Conservation (phyloP, 2,888 invertebrate genomes). For the Tetrapedia diversipes region DNA sequence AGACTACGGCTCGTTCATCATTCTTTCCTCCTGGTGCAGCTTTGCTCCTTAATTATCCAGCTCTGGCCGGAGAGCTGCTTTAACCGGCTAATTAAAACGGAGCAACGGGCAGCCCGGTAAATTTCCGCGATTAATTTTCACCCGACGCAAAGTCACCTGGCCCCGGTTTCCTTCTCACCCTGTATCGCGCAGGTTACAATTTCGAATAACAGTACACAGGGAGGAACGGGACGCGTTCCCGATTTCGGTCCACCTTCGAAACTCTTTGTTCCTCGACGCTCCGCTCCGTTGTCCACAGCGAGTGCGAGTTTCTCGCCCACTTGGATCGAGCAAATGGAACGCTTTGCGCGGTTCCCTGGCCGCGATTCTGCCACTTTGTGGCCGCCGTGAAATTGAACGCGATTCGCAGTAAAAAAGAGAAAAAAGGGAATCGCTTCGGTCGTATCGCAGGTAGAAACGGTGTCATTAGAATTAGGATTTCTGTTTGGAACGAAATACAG, state of each 20-base stretch:
- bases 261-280: constrained; percentile 7
- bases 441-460: no score
- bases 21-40: background rate
- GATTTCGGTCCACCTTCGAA: background rate
- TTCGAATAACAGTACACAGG: no score
- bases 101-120: constrained; percentile 11
- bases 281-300: background rate
- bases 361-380: constrained; percentile 24
- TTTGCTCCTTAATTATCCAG: constrained; percentile 37
- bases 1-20: constrained; percentile 6
- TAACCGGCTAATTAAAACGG: constrained; percentile 45
- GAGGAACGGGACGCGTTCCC: background rate
- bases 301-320: constrained; percentile 18
- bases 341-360: constrained; percentile 25
- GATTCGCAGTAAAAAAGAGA: background rate
- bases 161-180: background rate
- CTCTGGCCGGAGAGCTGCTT: constrained; percentile 7
- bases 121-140: constrained; percentile 44
- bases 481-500: background rate
- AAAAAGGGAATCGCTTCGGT: background rate
- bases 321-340: constrained; percentile 39
- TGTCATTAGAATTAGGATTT: no score
- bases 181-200: no score
- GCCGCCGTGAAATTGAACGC: constrained; percentile 13
- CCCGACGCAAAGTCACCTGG: background rate